Base-by-base conservation (phyloP, 2,797 vertebrate species). In the Chrysocyon brachyurus region DNA sequence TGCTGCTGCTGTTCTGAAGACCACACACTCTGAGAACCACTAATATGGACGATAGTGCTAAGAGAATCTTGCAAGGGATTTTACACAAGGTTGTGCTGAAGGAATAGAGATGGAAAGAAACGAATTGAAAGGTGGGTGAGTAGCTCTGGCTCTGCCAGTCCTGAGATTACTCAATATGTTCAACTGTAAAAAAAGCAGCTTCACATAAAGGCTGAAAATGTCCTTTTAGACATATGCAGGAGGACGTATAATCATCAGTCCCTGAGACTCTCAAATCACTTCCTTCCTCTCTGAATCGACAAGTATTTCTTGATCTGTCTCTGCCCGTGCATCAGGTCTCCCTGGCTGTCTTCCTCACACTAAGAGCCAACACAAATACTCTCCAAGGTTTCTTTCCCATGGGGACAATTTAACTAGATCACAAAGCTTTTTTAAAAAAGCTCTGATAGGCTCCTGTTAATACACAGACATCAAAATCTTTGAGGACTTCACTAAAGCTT, bases 131-230 rank as follows among this genome's bases (percentile, higher is more conserved):
- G 57, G 31, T 15, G 17, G 57, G 26, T 15, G 17, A 75, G 17
- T 52, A 70, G 72, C 54, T 88, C 77, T 57, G 17, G 31, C 87
- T 89, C 64, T 83, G 59, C 5, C n/a, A 86, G 82, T 22, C 40
- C 33, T 90, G 82, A 84, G 63, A 36, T 77, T 57, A 92, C 72
- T 93, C 68, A 57, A 73, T 40, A 92, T n/a, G 52, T 54, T n/a
- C 87, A 86, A 81, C 95, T 78, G 96, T 91, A 82, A 88, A 94
- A 64, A 94, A 64, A 77, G 33, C 19, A 92, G 73, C 40, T 90
- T 87, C 63, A 40, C 1, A 22, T 54, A 61, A 86, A 94, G 68
- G 54, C 64, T 64, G 77, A 93, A 70, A 63, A 63, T 31, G 82
- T 31, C 46, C 68, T 92, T 93, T 72, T 49, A 61, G 57, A 83